Base-by-base conservation (phyloP, 2,113 vertebrate species). In the Lagopus muta region DNA sequence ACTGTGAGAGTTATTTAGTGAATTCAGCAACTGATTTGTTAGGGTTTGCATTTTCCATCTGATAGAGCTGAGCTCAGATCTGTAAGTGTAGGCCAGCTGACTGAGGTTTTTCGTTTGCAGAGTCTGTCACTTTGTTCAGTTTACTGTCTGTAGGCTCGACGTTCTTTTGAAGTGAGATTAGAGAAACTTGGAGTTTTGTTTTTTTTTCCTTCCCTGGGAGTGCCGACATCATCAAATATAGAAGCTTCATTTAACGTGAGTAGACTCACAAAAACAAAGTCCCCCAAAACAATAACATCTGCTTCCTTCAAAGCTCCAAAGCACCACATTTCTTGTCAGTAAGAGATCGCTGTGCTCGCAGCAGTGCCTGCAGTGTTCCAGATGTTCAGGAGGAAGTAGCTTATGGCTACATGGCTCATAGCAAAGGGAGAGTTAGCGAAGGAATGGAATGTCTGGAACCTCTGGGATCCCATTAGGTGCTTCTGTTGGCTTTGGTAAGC, bases 401-500 rank as follows among this genome's bases (percentile, higher is more conserved):
- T 65, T n/a, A 19, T 73, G 34, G 30, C 34, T 20, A 13, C 5
- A 1, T 34, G 45, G 21, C 58, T 95, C 18, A 6, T 5, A 25
- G 28, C 28, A 54, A 50, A 67, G 42, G 20, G 36, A 57, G 72
- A 73, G 40, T 71, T 47, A 75, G 48, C 22, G 27, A 69, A 48
- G 84, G 78, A 70, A 25, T 6, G 14, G 45, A 87, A 43, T 34
- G 5, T 64, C 86, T 69, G 50, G 73, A 78, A 27, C 79, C 47
- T 18, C 32, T 57, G 82, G n/a, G 52, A 40, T 92, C 85, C 61
- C 32, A 15, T 20, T 13, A 86, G 65, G 8, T 60, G 61, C 77
- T 89, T 58, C 5, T 70, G 17, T 50, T 75, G 66, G 48, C n/a
- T 86, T 90, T 52, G 52, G 42, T 66, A 52, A 82, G 73, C 92